These are phyloP conservation scores for Tetropium fuscum DNA, from an alignment of 2,888 invertebrate genomes.

Conservation along the genomic window DNA sequence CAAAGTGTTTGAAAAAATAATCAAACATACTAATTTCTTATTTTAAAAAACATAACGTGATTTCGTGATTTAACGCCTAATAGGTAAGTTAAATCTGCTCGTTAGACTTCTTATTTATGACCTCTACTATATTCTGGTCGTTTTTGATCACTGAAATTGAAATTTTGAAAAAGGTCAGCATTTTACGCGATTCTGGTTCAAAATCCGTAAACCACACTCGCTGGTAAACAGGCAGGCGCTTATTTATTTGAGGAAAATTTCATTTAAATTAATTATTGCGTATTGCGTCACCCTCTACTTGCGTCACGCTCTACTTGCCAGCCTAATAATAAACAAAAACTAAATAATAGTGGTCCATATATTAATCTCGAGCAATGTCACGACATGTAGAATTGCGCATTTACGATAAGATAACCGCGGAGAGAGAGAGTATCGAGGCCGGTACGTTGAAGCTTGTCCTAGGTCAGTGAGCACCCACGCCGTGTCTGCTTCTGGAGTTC, in stretches of 20 bases:
- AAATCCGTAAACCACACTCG: too few species aligned
- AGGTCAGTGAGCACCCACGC: constrained; percentile 26
- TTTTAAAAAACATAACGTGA: too few species aligned
- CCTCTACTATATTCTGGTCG: too few species aligned
- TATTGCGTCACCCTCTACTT: constrained; percentile 11
- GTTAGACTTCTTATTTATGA: too few species aligned
- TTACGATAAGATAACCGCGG: constrained; percentile 55
- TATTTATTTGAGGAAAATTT: constrained; percentile 18
- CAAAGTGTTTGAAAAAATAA: too few species aligned
- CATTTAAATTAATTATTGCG: constrained; percentile 9
- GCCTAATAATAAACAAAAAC: neutral
- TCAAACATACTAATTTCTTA: too few species aligned
- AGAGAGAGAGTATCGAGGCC: constrained; percentile 25
- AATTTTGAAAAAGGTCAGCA: too few species aligned
- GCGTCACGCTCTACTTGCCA: constrained; percentile 5
- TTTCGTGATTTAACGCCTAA: too few species aligned
- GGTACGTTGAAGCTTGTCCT: constrained; percentile 20
- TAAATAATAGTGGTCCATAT: constrained; percentile 33
- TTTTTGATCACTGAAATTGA: too few species aligned
- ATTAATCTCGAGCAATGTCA: constrained; percentile 53
- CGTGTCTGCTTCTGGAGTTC: constrained; percentile 26
- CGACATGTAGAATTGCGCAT: constrained; percentile 63
- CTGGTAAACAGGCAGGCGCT: too few species aligned
- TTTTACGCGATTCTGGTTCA: too few species aligned
- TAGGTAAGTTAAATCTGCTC: too few species aligned